phyloP scores from a whole-genome alignment of 2,113 vertebrate genomes.

The Ptychochromis oligacanthus region DNA sequence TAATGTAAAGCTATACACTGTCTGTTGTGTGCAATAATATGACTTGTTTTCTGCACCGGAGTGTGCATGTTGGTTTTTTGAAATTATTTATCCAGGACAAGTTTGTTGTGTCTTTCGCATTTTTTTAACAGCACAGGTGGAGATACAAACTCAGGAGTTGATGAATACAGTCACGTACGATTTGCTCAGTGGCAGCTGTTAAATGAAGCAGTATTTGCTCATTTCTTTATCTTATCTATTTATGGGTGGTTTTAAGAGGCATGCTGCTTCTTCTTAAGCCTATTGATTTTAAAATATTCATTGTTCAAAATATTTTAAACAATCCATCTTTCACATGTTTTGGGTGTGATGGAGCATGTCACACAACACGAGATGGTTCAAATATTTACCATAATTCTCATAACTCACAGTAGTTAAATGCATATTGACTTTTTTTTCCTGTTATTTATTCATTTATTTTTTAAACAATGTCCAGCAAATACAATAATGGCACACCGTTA shows the following conservation, averaged over 20 bases:
- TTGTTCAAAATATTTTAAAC: too few species aligned
- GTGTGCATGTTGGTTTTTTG: neutral
- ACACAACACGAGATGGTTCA: neutral
- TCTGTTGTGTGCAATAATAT: slow-evolving; percentile 7
- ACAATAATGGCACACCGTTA: neutral
- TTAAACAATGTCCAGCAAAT: neutral
- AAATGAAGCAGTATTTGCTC: neutral
- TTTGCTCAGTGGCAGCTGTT: neutral
- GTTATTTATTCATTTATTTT: too few species aligned
- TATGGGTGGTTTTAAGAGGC: neutral
- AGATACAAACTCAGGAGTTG: neutral
- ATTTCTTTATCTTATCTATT: neutral
- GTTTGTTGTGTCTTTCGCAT: neutral
- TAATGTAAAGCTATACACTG: neutral
- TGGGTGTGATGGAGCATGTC: too few species aligned
- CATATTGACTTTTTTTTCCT: neutral
- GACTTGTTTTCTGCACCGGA: neutral
- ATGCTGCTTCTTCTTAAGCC: neutral
- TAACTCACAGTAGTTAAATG: neutral
- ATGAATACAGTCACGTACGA: too few species aligned
- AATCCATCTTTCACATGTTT: too few species aligned
- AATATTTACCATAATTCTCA: neutral
- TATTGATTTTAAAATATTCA: neutral
- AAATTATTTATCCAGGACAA: neutral
- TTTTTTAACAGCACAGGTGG: neutral